Evolutionary conservation across 1,140 invertebrate genomes (phyloP), one percentile per base, ranked within the genome.

Genomic region (Lucilia sericata): DNA sequence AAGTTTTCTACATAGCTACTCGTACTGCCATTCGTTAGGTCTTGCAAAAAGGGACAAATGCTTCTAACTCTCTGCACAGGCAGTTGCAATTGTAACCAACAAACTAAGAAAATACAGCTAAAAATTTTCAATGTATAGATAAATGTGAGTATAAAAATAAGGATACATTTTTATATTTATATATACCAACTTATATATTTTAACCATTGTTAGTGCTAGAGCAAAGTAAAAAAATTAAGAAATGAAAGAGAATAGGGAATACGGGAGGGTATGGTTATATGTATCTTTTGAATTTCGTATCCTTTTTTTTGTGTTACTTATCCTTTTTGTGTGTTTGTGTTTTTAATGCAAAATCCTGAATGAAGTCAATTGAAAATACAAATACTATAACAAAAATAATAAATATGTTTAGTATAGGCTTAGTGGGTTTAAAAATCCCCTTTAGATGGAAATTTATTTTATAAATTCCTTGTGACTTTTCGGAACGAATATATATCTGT

Each of bases 361-460:
- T 80, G 76, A 80, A 80, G 76, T 80, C 76, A 80, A 80, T 80
- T 80, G 76, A 80, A 49, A 78, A 80, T 47, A 80, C 42, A 80
- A 80, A 80, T 49, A 49, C 8, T 21, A 19, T 49, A 80, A 49
- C 25, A 80, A 21, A 80, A 80, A n/a, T 21, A 49, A 80, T 8
- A 25, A 25, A 12, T 70, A 2, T 10, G 17, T 70, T 5, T 21
- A 0, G 7, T n/a, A 70, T 25, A 7, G 19, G 19, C 12, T 25
- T 25, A 70, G 42, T 42, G 42, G 5, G 5, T 10, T 42, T 42
- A 3, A 42, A 42, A 42, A 42, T 8, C 42, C 5, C 42, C 42
- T 10, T 1, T 30, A 30, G 25, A 1, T 3, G 25, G 3, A 30
- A 30, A 30, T 30, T 30, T 30, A 30, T 30, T 30, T 30, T 30